phyloP scores from a whole-genome alignment of 1,140 invertebrate genomes.

The Ceratosolen solmsi region DNA sequence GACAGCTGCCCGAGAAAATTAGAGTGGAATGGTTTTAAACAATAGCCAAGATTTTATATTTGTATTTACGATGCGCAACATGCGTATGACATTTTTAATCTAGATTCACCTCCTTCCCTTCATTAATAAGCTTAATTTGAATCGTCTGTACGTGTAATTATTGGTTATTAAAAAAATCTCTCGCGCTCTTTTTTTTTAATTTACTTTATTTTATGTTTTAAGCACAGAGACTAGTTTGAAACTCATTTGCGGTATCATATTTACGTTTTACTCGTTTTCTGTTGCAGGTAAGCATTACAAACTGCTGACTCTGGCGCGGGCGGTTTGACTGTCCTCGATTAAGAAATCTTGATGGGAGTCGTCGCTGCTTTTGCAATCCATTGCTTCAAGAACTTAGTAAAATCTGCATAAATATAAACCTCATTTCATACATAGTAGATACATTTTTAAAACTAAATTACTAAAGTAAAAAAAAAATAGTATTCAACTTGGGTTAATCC shows the following conservation, averaged over 20 bases:
- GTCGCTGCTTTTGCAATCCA: constrained; percentile 11
- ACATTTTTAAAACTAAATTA: too few species aligned
- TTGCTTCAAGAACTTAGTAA: constrained; percentile 15
- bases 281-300: constrained; percentile 39
- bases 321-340: constrained; percentile 19
- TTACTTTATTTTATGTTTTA: too few species aligned
- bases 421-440: not conserved
- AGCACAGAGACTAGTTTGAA: not conserved
- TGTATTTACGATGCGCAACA: not conserved
- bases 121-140: not conserved
- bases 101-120: too few species aligned
- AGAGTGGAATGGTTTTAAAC: not conserved
- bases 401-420: constrained; percentile 4
- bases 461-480: too few species aligned
- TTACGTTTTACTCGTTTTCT: constrained; percentile 16
- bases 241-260: not conserved
- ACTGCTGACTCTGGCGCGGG: not conserved
- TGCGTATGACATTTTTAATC: not conserved
- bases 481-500: too few species aligned
- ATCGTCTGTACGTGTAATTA: too few species aligned
- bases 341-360: constrained; percentile 15
- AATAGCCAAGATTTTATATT: not conserved
- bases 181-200: too few species aligned
- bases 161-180: too few species aligned
- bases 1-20: not conserved